Conservation (phyloP, 2,797 vertebrate species). For the Epinephelus coioides region DNA sequence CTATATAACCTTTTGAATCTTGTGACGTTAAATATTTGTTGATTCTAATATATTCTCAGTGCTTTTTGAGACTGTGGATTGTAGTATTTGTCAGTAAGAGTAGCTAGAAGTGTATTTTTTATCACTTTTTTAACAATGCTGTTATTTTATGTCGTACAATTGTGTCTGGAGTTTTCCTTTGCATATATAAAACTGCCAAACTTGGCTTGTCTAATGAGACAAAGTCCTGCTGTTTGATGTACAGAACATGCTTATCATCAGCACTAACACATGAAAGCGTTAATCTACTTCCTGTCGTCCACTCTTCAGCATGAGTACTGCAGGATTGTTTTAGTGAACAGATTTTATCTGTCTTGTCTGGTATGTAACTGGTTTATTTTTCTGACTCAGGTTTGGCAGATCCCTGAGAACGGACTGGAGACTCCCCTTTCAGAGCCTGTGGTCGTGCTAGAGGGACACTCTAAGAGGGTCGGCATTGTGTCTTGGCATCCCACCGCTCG, state of each 20-base stretch:
- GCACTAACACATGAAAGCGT: background rate
- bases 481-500: slow-evolving; percentile 97
- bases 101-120: background rate
- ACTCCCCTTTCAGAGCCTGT: slow-evolving; percentile 92
- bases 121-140: background rate
- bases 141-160: background rate
- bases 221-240: no score
- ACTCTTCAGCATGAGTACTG: background rate
- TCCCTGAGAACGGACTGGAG: slow-evolving; percentile 95
- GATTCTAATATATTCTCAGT: background rate
- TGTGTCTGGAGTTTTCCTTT: background rate
- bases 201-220: no score
- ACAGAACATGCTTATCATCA: no score
- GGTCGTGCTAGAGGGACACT: slow-evolving; percentile 96
- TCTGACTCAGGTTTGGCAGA: slow-evolving; percentile 94
- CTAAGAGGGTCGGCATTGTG: slow-evolving; percentile 97
- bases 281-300: background rate
- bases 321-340: background rate
- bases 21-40: background rate
- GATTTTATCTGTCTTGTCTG: background rate
- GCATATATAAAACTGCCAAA: background rate
- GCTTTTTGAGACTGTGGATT: background rate
- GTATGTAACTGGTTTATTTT: background rate
- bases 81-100: background rate
- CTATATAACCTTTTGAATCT: background rate